These are phyloP conservation scores for Allolobophora icterica DNA, from an alignment of 2,888 invertebrate species.

Conservation along the genomic window DNA sequence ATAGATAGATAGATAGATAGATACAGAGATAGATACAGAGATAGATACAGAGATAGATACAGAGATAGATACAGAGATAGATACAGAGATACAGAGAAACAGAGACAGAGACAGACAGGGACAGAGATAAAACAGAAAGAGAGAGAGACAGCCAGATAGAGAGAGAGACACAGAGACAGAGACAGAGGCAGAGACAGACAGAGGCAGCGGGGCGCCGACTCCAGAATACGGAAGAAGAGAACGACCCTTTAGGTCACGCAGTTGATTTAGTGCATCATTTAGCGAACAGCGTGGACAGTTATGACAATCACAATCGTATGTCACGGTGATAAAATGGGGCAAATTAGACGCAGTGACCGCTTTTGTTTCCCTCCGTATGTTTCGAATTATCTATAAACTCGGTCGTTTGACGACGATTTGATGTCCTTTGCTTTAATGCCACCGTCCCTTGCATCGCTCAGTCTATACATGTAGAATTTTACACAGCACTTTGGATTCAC, in stretches of 20 bases:
- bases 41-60: no score
- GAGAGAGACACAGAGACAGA: conserved; percentile 4
- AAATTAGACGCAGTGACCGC: background rate
- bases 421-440: background rate
- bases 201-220: background rate
- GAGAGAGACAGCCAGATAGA: background rate
- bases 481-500: background rate
- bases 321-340: background rate
- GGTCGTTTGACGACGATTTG: background rate
- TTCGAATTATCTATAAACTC: background rate
- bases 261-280: background rate
- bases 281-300: background rate
- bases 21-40: no score
- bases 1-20: no score
- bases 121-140: background rate
- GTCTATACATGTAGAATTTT: background rate
- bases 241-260: background rate
- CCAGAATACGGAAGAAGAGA: background rate
- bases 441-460: background rate
- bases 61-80: background rate
- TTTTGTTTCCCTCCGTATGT: background rate
- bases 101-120: background rate
- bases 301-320: background rate
- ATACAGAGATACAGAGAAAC: background rate
- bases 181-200: background rate